Evolutionary conservation across 2,888 invertebrate species (phyloP), one percentile per base, ranked within the genome.

Genomic region (Steinernema hermaphroditum): DNA sequence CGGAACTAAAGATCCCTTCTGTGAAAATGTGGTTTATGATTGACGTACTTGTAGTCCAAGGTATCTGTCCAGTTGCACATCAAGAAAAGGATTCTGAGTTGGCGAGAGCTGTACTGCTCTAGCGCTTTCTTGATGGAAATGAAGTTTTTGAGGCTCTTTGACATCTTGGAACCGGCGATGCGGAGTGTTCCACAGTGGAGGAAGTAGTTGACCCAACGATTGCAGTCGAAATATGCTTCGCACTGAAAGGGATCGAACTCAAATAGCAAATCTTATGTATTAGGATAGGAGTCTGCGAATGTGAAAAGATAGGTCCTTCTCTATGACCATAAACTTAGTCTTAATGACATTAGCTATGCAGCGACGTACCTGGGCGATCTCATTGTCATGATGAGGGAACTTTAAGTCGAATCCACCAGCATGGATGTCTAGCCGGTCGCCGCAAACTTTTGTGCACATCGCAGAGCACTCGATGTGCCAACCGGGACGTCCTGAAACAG

Each of bases 391-490:
- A 89, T 99, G 98, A 0, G 98, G 98, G 88, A 98, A 99, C 88
- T 96, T 96, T 6, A 98, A 90, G 88, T 99, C 98, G 16, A 94
- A 93, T 0, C 98, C 98, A 6, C 98, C 91, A 22, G 89, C 88
- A 85, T 98, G 98, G 81, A 98, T 96, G 86, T 99, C 98, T 70
- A 99, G 89, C 43, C 91, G 92, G 1, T 91, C 89, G 0, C 97
- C 97, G 83, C 93, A 92, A 70, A 90, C 87, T 92, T 92, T 80
- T 91, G 92, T 16, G 0, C 97, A 97, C 98, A 98, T 98, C 0
- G 94, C 96, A 0, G 97, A 97, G 88, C 98, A 98, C 89, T 98
- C 98, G 77, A 98, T 98, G 87, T 98, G 98, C 98, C 98, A 98
- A 29, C 98, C 98, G 0, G 97, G 97, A 74, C 97, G 90, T 43